Evolutionary conservation across 2,888 invertebrate genomes (phyloP).

Genomic region (Synergus umbraculus): DNA sequence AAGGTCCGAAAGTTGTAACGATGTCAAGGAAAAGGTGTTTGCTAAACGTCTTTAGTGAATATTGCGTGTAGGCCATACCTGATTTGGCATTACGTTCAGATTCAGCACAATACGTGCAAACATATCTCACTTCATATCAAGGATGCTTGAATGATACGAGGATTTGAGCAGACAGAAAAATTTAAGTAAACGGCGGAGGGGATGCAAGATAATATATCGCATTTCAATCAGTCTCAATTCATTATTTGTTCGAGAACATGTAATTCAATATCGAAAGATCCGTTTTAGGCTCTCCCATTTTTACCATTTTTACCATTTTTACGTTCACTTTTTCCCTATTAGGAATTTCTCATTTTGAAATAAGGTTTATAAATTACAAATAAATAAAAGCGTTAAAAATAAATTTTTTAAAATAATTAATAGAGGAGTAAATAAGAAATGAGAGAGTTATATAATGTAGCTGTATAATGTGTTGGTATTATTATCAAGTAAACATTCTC

Average conservation of each 20-base stretch:
- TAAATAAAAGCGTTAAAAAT: not conserved
- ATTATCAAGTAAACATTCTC: not conserved
- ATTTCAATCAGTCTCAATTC: not conserved
- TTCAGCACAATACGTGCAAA: conserved; percentile 16
- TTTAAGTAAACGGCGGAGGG: not conserved
- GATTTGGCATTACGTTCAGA: conserved; percentile 43
- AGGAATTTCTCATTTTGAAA: too few relatives aligned
- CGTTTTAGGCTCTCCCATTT: not conserved
- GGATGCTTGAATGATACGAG: not conserved
- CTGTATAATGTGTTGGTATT: not conserved
- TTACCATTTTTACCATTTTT: not conserved
- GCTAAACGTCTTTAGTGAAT: conserved; percentile 43
- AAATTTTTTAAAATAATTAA: not conserved
- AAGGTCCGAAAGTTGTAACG: conserved; percentile 23
- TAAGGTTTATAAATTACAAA: too few relatives aligned
- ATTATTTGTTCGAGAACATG: not conserved
- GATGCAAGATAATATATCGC: not conserved
- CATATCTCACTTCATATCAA: conserved; percentile 5
- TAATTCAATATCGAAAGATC: not conserved
- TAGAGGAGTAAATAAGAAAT: too few relatives aligned
- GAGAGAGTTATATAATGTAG: too few relatives aligned
- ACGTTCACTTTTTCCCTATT: not conserved
- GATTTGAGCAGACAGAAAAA: not conserved
- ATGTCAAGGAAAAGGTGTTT: conserved; percentile 47
- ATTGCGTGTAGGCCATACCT: conserved; percentile 45